phyloP scores from a whole-genome alignment of 2,113 vertebrate genomes.

The Pyxicephalus adspersus region DNA sequence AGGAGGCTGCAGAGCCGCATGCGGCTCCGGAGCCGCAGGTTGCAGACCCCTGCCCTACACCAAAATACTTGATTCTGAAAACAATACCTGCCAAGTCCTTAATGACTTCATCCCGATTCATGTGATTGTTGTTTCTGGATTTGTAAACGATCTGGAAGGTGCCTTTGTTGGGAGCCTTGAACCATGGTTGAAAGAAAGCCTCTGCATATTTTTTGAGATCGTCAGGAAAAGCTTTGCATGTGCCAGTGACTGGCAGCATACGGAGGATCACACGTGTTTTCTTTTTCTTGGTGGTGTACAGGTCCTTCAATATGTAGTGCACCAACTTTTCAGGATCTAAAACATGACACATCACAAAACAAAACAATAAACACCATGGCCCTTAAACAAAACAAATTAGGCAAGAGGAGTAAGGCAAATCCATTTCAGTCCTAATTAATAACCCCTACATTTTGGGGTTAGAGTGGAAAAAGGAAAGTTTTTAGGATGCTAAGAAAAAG shows the following conservation, averaged over 20 bases:
- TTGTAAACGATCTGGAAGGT: slow-evolving; percentile 94
- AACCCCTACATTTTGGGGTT: too few relatives aligned
- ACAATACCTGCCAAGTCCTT: slow-evolving; percentile 87
- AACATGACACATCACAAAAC: not conserved
- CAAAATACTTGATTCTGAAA: too few relatives aligned
- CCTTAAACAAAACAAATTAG: slow-evolving; percentile 9
- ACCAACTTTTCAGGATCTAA: slow-evolving; percentile 89
- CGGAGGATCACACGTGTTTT: slow-evolving; percentile 89
- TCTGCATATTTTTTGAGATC: slow-evolving; percentile 90
- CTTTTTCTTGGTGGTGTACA: slow-evolving; percentile 88
- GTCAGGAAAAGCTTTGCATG: slow-evolving; percentile 90
- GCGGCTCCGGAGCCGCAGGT: too few relatives aligned
- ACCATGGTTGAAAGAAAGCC: slow-evolving; percentile 90
- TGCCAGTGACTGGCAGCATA: slow-evolving; percentile 91
- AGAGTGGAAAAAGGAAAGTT: too few relatives aligned
- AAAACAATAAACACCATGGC: not conserved
- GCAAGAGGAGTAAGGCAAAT: not conserved
- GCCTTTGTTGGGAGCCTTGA: slow-evolving; percentile 85
- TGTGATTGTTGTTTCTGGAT: slow-evolving; percentile 91
- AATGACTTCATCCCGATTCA: slow-evolving; percentile 91
- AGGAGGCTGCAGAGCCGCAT: too few relatives aligned
- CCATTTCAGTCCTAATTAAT: too few relatives aligned
- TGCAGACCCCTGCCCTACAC: too few relatives aligned
- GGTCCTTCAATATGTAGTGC: slow-evolving; percentile 89
- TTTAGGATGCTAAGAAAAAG: too few relatives aligned